Conservation (phyloP, 92 coral and sea anemone genomes). For the Nematostella vectensis region DNA sequence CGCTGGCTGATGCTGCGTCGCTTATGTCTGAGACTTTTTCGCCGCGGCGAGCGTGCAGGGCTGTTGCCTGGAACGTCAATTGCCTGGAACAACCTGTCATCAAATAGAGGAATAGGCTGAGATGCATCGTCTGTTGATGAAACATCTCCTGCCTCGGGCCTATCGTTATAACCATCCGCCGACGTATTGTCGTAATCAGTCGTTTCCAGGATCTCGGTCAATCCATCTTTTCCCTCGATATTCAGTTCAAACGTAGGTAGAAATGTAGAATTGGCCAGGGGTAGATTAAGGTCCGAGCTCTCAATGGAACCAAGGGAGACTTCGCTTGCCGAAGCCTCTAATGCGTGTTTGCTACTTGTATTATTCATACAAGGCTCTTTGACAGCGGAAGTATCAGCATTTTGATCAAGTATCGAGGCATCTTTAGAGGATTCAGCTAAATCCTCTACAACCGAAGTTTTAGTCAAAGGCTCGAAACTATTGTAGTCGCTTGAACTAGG, state of each 20-base stretch:
- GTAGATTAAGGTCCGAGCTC: not conserved
- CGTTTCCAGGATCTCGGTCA: not conserved
- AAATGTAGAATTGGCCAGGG: not conserved
- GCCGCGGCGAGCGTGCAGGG: constrained; percentile 1
- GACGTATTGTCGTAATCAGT: not conserved
- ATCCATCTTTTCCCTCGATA: not conserved
- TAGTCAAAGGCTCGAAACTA: too few relatives aligned
- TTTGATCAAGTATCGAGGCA: too few relatives aligned
- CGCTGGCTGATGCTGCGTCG: constrained; percentile 25
- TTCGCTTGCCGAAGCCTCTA: too few relatives aligned
- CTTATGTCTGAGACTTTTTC: constrained; percentile 14
- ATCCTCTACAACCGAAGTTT: too few relatives aligned
- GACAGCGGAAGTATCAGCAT: too few relatives aligned
- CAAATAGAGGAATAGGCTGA: not conserved
- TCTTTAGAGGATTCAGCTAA: too few relatives aligned
- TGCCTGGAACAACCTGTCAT: not conserved
- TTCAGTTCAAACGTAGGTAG: not conserved
- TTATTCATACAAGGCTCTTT: too few relatives aligned
- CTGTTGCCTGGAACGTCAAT: not conserved
- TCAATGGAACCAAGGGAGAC: not conserved
- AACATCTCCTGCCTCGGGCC: not conserved
- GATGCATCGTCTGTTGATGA: not conserved
- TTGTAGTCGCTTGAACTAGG: too few relatives aligned
- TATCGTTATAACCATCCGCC: not conserved
- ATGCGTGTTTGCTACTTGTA: too few relatives aligned